Evolutionary conservation across 2,797 vertebrate genomes (phyloP).

Genomic region (Acrossocheilus fasciatus): DNA sequence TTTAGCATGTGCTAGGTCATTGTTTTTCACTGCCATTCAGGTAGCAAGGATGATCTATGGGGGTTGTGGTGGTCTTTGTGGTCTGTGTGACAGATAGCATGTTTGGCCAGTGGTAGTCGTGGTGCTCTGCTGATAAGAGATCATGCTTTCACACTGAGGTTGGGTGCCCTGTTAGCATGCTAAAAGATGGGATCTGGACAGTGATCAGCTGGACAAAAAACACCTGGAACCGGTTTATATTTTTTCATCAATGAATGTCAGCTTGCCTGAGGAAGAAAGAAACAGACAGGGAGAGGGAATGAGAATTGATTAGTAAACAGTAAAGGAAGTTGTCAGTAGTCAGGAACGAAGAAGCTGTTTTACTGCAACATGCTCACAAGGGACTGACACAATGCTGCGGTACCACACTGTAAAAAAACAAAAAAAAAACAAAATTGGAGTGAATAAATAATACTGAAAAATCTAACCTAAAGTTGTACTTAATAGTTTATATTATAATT

Average conservation of each 20-base stretch:
- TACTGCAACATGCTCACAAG: not conserved
- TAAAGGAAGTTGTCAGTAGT: constrained; percentile 22
- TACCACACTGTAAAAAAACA: not conserved
- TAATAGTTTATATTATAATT: no score
- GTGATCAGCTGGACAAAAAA: constrained; percentile 19
- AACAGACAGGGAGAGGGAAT: not conserved
- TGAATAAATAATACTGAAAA: not conserved
- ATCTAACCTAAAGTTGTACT: not conserved
- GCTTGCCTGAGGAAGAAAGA: constrained; percentile 15
- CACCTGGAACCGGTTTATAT: not conserved
- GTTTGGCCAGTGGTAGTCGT: not conserved
- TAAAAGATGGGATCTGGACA: not conserved
- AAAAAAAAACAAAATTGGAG: no score
- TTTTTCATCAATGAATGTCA: constrained; percentile 3
- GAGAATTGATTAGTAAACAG: not conserved
- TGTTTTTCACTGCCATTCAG: constrained; percentile 17
- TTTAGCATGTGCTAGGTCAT: constrained; percentile 29
- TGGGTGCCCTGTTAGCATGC: constrained; percentile 6
- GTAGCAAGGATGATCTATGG: not conserved
- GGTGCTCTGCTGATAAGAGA: not conserved
- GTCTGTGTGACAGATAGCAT: not conserved
- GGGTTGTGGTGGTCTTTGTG: not conserved
- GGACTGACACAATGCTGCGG: not conserved
- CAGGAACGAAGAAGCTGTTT: not conserved
- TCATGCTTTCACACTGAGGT: not conserved